Evolutionary conservation across 2,113 vertebrate species (phyloP), one percentile per base, ranked within the genome.

Genomic region (Apus apus): DNA sequence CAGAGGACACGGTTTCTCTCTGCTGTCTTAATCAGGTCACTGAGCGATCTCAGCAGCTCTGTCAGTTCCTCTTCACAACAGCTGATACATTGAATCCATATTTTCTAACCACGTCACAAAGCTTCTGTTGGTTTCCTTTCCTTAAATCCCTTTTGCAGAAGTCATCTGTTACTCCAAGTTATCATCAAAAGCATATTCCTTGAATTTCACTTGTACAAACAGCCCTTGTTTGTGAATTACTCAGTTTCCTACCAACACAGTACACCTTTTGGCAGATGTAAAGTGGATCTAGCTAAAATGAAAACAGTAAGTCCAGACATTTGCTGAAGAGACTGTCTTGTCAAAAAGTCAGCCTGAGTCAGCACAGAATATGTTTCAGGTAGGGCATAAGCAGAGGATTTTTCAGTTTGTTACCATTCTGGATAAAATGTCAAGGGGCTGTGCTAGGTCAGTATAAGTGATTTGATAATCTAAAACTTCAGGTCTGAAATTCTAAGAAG

Each of bases 41-140:
- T 92, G 79, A 91, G 82, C 72, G 60, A 86, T n/a, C 68, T 93
- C 85, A 95, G 90, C 79, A 67, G 48, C 60, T 84, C 75, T 70
- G 85, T 40, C 95, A 90, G 74, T 85, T 94, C 77, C 85, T 75
- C 83, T 87, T 93, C 93, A 83, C 73, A 90, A 74, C 80, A 74
- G 43, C 72, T 19, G 15, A 75, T 66, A 89, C 58, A 15, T 74
- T 91, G 85, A 92, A 82, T 89, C 71, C 60, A 54, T 83, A 45
- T 61, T 89, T 96, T 91, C 82, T 85, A 78, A 77, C 51, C 7
- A 3, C 67, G 36, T 77, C 90, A 71, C 72, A 90, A 80, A 81
- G 79, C 79, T 88, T 51, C 34, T 74, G 32, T 50, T 21, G 5
- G 32, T 87, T 93, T 86, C 51, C 38, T 83, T 83, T 71, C 60